phyloP scores from a whole-genome alignment of 1,140 invertebrate species.

The Chlorops oryzae region DNA sequence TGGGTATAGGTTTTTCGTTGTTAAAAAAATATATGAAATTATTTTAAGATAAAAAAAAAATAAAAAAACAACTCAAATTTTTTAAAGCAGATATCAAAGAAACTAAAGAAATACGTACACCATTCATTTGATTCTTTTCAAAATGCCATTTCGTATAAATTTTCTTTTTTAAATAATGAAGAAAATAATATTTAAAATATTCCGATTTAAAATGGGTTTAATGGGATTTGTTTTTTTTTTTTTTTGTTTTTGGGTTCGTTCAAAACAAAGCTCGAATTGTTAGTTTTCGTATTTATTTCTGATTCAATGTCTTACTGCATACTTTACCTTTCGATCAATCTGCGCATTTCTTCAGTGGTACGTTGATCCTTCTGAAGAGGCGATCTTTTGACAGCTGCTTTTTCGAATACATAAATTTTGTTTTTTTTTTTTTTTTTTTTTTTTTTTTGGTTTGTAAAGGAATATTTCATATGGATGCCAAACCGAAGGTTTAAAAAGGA shows the following conservation, averaged over 20 bases:
- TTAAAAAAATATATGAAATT: constrained; percentile 14
- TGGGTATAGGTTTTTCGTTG: constrained; percentile 10
- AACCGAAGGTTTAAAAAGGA: not conserved
- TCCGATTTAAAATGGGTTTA: not conserved
- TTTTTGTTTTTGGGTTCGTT: constrained; percentile 1
- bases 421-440: constrained; percentile 11
- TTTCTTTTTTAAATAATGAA: too few species aligned
- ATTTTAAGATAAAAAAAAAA: constrained; percentile 19
- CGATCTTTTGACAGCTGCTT: constrained; percentile 45
- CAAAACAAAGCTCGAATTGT: too few species aligned
- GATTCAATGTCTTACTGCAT: constrained; percentile 20
- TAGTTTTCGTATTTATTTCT: constrained; percentile 5
- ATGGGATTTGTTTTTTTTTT: constrained; percentile 5
- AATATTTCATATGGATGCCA: not conserved
- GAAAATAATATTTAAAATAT: not conserved
- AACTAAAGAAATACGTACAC: too few species aligned
- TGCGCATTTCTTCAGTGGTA: constrained; percentile 89
- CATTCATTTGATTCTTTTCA: too few species aligned
- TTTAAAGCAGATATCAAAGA: constrained; percentile 2
- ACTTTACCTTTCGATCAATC: constrained; percentile 90
- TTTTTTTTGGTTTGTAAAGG: constrained; percentile 6
- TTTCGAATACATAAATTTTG: constrained; percentile 6
- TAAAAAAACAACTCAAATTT: constrained; percentile 27
- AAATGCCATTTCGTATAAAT: too few species aligned
- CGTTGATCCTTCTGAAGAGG: constrained; percentile 74